These are phyloP conservation scores for Tonatia bakeri DNA, from an alignment of 2,113 vertebrate genomes.

Conservation along the genomic window DNA sequence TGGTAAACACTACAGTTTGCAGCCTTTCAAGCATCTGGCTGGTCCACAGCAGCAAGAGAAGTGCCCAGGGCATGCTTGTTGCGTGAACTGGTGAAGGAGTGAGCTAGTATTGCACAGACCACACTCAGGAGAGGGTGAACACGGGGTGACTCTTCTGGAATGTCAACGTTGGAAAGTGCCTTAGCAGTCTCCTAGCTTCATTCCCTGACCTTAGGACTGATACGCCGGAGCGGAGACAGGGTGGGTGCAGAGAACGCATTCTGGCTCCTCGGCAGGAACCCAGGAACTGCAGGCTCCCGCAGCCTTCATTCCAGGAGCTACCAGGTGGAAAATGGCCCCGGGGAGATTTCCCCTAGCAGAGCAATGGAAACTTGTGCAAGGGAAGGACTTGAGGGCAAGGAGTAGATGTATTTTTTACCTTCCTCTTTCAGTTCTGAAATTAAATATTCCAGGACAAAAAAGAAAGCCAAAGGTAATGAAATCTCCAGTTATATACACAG, in stretches of 20 bases:
- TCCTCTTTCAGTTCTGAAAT: slow-evolving; percentile 66
- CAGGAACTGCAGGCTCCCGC: accelerated
- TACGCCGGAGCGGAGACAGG: not conserved
- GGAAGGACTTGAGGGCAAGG: slow-evolving; percentile 48
- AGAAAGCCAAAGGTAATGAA: slow-evolving; percentile 77
- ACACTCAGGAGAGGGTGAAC: not conserved
- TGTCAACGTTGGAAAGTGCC: not conserved
- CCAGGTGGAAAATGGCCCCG: not conserved
- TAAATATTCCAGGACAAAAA: slow-evolving; percentile 77
- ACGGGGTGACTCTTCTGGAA: not conserved
- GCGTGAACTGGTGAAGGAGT: not conserved
- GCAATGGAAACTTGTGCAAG: not conserved
- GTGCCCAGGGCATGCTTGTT: not conserved
- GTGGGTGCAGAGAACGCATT: not conserved
- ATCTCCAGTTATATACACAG: slow-evolving; percentile 62
- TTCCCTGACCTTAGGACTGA: not conserved
- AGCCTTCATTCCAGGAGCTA: not conserved
- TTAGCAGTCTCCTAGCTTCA: not conserved
- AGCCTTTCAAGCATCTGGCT: not conserved
- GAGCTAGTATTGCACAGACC: not conserved
- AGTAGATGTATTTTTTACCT: slow-evolving; percentile 43
- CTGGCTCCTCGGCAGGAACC: not conserved
- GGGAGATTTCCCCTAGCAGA: not conserved
- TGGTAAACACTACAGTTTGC: too few species aligned
- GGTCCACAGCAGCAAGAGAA: not conserved